Base-by-base conservation (phyloP, 1,140 invertebrate genomes). In the Cepaea nemoralis region DNA sequence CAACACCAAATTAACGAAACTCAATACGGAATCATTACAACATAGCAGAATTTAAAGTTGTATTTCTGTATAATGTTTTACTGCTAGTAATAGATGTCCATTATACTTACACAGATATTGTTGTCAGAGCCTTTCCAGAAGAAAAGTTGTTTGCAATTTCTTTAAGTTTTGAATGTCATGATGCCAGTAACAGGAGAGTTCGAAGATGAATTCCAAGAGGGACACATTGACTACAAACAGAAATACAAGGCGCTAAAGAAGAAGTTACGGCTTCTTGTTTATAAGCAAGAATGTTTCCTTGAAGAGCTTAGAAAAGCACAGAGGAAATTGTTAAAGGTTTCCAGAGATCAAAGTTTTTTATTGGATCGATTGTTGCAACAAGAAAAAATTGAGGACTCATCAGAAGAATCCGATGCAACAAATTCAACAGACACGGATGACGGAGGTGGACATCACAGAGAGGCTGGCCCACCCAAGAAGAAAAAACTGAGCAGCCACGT, bases 281-380 rank as follows among this genome's bases (percentile, higher is more conserved):
- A 97, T 93, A 96, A 98, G 93, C 98, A 98, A 93, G 97, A 98
- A 92, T 96, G 96, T 91, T 97, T 98, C 90, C 94, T 97, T 93
- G 96, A 97, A 93, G 95, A 96, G 59, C 89, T 98, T n/a, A 93
- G 95, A 79, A 95, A 94, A 84, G 95, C 96, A 79, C 96, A 98
- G 88, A 94, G 96, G 73, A 94, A 96, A 86, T 90, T 98, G 40
- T 91, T 98, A 1, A 96, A 96, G 91, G 95, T 97, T 0, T 95
- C 95, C 45, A 93, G 95, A 88, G 96, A 98, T 88, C 94, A 95
- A 87, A 92, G 94, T 85, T 97, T 97, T 90, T 91, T 97, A 24
- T 90, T 97, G n/a, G 96, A 97, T 89, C 92, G 96, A 84, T 90
- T 97, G n/a, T 87, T 97, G 76, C 93, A 96, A 86, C 96, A 97